Evolutionary conservation across 2,797 vertebrate species (phyloP).

Genomic region (Rhabdophis nuchalis): DNA sequence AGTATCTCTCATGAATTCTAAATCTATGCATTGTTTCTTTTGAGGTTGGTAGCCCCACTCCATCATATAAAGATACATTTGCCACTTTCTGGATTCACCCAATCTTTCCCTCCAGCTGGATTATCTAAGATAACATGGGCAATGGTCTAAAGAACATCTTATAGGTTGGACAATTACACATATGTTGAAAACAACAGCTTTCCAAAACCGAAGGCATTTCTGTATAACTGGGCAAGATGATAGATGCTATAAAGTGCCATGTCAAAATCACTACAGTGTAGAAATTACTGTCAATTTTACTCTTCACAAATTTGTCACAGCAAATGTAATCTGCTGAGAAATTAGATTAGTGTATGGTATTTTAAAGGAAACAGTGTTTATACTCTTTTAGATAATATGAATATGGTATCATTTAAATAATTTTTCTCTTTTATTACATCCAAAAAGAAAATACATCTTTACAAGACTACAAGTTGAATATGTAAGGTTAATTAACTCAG

Average conservation of each 20-base stretch:
- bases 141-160: background rate
- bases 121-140: background rate
- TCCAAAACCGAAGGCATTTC: background rate
- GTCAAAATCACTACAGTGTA: background rate
- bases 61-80: background rate
- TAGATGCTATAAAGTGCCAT: background rate
- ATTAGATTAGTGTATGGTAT: background rate
- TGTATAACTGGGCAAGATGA: background rate
- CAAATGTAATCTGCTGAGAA: background rate
- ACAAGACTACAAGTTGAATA: constrained; percentile 2
- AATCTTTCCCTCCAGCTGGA: background rate
- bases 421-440: constrained; percentile 30
- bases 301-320: background rate
- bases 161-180: background rate
- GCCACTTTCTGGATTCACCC: background rate
- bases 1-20: background rate
- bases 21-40: background rate
- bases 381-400: background rate
- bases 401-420: background rate
- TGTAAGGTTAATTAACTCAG: background rate
- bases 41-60: background rate
- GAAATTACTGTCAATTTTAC: background rate
- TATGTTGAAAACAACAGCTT: background rate
- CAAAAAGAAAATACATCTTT: background rate
- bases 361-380: background rate